Evolutionary conservation across 2,888 invertebrate species (phyloP), one percentile per base, ranked within the genome.

Genomic region (Nysson spinosus): DNA sequence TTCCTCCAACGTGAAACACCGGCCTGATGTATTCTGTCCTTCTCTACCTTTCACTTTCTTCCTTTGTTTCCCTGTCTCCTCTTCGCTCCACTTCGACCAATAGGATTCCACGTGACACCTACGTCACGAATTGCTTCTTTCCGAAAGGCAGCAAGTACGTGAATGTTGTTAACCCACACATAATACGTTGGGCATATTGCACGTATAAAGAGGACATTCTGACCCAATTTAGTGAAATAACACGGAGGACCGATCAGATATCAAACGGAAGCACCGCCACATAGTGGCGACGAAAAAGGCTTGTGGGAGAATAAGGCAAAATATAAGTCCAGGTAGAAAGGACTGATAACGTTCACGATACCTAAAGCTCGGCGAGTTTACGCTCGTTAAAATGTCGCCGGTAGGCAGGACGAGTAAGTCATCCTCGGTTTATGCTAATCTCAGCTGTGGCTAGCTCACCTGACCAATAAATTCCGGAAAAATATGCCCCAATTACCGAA

Each of bases 401-500:
- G 50, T 24, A 52, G 74, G 73, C 75, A 67, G 58, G 56, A 62
- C 52, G 66, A 69, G 76, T 80, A 83, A 79, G 76, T 82, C 79
- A 80, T 81, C 80, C 80, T 72, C 71, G 73, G 77, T 72, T 81
- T 83, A 81, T 82, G 81, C 76, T 81, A 80, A 82, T 82, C 72
- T 69, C 49, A 65, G 62, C 52, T 64, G 63, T 69, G 69, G 69
- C 64, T 74, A 57, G 58, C 20, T 37, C 51, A 46, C 64, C 55
- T 65, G 75, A 69, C 69, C 79, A 66, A 84, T 84, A 85, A 85
- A 85, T 84, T 73, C 75, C 49, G 65, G 74, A 80, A 81, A 85
- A 83, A 83, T 84, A 83, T 80, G 79, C 75, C 82, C 84, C 84
- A 84, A 85, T 85, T 85, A 85, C 82, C 60, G 81, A 81, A 84